Evolutionary conservation across 2,113 vertebrate species (phyloP).

Genomic region (Circaetus cinerascens): DNA sequence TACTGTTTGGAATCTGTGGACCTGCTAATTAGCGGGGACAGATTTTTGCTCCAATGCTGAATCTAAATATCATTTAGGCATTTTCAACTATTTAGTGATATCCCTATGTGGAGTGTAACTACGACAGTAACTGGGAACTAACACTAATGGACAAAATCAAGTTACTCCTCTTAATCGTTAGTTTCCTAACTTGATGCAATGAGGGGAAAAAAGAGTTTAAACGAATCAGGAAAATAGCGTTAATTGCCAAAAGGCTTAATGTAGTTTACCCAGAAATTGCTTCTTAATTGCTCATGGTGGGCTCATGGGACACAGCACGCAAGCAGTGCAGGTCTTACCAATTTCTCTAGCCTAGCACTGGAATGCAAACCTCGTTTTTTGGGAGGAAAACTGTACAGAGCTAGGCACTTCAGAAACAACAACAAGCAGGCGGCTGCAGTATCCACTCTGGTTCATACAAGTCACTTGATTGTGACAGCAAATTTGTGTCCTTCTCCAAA

Average conservation of each 20-base stretch:
- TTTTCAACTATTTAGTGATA: not conserved
- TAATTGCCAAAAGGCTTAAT: not conserved
- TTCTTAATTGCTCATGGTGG: not conserved
- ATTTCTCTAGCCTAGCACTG: not conserved
- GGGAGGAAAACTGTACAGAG: not conserved
- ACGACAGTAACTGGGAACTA: not conserved
- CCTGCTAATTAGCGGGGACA: not conserved
- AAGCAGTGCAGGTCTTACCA: not conserved
- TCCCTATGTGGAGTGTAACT: not conserved
- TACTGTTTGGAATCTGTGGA: not conserved
- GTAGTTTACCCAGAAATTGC: not conserved
- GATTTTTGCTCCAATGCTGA: not conserved
- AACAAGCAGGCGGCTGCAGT: not conserved
- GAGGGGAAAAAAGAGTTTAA: not conserved
- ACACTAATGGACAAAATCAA: not conserved
- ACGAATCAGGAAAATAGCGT: not conserved
- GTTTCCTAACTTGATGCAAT: not conserved
- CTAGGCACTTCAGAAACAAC: not conserved
- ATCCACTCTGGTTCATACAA: not conserved
- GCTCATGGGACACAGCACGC: not conserved
- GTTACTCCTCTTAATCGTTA: not conserved
- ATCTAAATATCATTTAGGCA: not conserved
- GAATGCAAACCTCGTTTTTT: not conserved
- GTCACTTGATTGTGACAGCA: not conserved
- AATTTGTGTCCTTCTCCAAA: not conserved